phyloP scores from a whole-genome alignment of 1,140 invertebrate genomes.

The Eumeta japonica region DNA sequence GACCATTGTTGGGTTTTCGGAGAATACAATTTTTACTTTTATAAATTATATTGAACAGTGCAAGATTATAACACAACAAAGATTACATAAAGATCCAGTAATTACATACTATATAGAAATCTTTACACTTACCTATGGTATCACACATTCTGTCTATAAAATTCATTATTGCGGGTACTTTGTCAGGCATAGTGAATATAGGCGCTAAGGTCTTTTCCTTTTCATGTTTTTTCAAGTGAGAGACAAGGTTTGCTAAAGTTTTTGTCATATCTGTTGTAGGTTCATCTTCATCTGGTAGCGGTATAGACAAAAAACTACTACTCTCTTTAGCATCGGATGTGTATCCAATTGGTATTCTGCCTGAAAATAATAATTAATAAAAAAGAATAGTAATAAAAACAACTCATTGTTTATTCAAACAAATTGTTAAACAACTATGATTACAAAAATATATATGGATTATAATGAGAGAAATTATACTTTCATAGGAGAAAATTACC shows the following conservation, averaged over 20 bases:
- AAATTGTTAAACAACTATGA: too few relatives aligned
- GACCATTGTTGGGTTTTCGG: too few relatives aligned
- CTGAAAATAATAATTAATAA: conserved; percentile 16
- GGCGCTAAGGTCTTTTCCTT: conserved; percentile 33
- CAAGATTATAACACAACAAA: too few relatives aligned
- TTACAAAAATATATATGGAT: too few relatives aligned
- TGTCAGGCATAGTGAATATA: conserved; percentile 52
- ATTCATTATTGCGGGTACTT: conserved; percentile 27
- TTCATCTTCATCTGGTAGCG: conserved; percentile 36
- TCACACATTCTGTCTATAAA: conserved; percentile 44
- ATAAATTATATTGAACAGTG: too few relatives aligned
- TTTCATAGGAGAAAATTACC: too few relatives aligned
- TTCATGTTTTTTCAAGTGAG: conserved; percentile 41
- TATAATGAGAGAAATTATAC: too few relatives aligned
- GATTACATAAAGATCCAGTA: too few relatives aligned
- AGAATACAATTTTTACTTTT: too few relatives aligned
- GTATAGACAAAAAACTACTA: conserved; percentile 51
- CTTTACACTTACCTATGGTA: conserved; percentile 33
- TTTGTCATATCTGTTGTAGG: conserved; percentile 28
- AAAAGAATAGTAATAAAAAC: too few relatives aligned
- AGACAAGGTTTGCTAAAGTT: conserved; percentile 34
- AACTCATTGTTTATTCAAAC: too few relatives aligned
- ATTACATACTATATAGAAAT: too few relatives aligned
- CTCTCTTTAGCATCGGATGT: conserved; percentile 45
- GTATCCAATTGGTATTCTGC: conserved; percentile 55